phyloP scores from a whole-genome alignment of 2,888 invertebrate species.

The Dusona sp. region DNA sequence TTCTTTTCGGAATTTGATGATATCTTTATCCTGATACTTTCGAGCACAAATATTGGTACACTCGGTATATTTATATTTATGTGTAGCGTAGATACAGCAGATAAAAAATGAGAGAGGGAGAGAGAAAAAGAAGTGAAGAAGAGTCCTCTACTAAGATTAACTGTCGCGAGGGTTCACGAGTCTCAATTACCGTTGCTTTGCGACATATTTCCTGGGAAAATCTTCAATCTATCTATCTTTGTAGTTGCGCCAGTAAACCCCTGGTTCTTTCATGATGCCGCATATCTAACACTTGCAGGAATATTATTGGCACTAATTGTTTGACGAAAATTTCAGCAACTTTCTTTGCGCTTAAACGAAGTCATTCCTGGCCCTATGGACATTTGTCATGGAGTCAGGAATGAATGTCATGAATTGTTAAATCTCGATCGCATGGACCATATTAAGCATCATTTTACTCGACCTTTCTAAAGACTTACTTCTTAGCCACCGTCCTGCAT shows the following conservation, averaged over 20 bases:
- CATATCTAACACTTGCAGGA: too few species aligned
- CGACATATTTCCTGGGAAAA: conserved; percentile 73
- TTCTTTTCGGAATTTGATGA: neutral
- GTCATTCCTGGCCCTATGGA: neutral
- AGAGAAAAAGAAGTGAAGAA: conserved; percentile 51
- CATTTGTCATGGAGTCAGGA: too few species aligned
- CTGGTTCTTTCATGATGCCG: conserved; percentile 15
- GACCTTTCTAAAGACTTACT: neutral
- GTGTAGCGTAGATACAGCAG: conserved; percentile 30
- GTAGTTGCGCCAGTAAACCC: conserved; percentile 36
- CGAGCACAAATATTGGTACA: neutral
- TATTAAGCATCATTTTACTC: neutral
- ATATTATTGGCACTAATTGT: too few species aligned
- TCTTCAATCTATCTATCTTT: conserved; percentile 58
- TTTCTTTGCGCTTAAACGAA: neutral
- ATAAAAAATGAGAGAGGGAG: conserved; percentile 66
- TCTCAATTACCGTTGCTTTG: conserved; percentile 73
- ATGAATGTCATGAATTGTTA: neutral
- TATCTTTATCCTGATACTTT: neutral
- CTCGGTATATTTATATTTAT: neutral
- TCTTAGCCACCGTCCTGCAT: neutral
- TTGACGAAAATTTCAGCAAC: neutral
- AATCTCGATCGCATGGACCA: neutral
- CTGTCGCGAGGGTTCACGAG: conserved; percentile 72
- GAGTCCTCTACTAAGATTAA: conserved; percentile 62